A percentile compares a stretch with the other conserved stretches of the same genome.
Conservation (phyloP, 2,888 invertebrate species). For the Cerceris ruficornis region DNA sequence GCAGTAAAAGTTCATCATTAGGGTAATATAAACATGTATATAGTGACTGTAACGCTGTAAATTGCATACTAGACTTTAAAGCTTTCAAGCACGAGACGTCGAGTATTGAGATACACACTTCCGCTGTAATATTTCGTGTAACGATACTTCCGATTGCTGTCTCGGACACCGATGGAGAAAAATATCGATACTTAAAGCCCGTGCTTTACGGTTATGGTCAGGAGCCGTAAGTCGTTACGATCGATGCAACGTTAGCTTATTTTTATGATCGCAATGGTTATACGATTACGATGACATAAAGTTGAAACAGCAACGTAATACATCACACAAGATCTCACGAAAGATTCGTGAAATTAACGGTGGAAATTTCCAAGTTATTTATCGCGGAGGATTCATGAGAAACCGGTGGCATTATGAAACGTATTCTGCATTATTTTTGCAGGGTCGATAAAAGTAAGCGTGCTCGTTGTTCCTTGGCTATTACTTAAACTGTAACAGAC, state of each 20-base stretch:
- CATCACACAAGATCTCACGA: background rate
- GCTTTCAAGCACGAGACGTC: background rate
- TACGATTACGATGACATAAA: constrained; percentile 35
- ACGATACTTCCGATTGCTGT: constrained; percentile 14
- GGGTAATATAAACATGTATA: too few relatives aligned
- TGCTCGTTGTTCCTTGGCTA: background rate
- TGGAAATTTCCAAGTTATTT: background rate
- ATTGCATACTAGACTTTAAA: background rate
- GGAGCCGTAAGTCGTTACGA: constrained; percentile 9
- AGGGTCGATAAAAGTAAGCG: background rate
- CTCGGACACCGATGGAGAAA: background rate
- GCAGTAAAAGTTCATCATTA: too few relatives aligned
- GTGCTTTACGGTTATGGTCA: constrained; percentile 33
- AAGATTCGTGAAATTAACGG: background rate
- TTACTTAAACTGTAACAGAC: constrained; percentile 5
- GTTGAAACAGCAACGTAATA: background rate
- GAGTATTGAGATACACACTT: background rate
- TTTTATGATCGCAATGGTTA: constrained; percentile 27
- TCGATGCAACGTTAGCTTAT: constrained; percentile 24
- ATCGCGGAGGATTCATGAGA: background rate
- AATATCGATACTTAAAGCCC: constrained; percentile 18
- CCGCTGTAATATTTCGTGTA: background rate
- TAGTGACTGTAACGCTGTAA: too few relatives aligned
- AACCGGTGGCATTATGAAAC: background rate
- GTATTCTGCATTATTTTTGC: background rate